Percentiles rank a stretch among this genome's conserved stretches.
These are phyloP conservation scores for Nomada goodeniana DNA, from an alignment of 2,888 invertebrate genomes.

Conservation along the genomic window DNA sequence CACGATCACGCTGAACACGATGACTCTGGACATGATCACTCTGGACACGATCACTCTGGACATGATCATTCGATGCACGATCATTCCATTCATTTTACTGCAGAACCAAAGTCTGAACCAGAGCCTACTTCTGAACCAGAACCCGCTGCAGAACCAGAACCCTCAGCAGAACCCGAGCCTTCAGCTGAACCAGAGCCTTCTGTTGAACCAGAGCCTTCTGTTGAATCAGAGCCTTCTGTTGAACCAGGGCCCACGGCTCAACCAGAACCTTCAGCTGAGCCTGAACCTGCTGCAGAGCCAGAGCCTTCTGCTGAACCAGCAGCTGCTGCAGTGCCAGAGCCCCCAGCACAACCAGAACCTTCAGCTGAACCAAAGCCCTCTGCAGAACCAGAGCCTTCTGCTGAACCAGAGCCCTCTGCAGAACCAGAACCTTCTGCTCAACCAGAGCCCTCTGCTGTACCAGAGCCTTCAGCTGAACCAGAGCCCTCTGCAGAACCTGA, in stretches of 20 bases:
- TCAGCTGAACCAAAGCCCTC: conserved; percentile 50
- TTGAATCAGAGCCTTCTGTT: conserved; percentile 40
- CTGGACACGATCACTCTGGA: too few relatives aligned
- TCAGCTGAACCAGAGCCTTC: neutral
- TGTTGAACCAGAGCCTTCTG: conserved; percentile 39
- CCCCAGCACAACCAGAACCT: conserved; percentile 49
- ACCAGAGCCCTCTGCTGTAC: conserved; percentile 48
- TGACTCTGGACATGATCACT: conserved; percentile 18
- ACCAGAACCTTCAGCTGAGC: conserved; percentile 47
- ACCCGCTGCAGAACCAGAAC: neutral
- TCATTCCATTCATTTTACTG: conserved; percentile 23
- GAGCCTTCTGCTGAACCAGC: conserved; percentile 76
- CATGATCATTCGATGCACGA: conserved; percentile 37
- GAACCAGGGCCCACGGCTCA: conserved; percentile 48
- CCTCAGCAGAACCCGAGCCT: conserved; percentile 9
- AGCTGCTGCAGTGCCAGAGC: conserved; percentile 63
- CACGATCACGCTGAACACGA: conserved; percentile 48
- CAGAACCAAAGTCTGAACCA: conserved; percentile 22
- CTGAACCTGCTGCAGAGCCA: conserved; percentile 56
- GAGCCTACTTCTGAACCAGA: neutral
- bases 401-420: neutral
- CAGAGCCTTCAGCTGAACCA: conserved; percentile 72
- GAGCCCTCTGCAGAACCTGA: conserved; percentile 66
- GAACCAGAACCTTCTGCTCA: conserved; percentile 32
- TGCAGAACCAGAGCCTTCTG: conserved; percentile 19